Base-by-base conservation (phyloP, 2,113 vertebrate genomes). In the Melanerpes formicivorus region DNA sequence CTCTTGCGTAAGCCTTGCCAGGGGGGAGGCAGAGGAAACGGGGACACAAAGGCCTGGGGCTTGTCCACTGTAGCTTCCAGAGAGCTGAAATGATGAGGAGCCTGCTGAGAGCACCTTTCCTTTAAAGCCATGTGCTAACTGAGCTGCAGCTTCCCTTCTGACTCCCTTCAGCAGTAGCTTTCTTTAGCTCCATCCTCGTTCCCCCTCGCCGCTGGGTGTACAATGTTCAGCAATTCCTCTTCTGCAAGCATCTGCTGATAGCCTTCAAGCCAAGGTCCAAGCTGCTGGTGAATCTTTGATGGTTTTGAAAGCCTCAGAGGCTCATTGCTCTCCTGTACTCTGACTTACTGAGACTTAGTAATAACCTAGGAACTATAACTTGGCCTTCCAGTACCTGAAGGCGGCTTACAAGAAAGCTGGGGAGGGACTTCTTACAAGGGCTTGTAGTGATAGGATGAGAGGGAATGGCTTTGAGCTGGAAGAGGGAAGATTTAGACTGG, bases 251-350 rank as follows among this genome's bases (percentile, higher is more conserved):
- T 14, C 42, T 74, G 27, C 72, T 37, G 52, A 37, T 58, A 32
- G 63, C 30, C 50, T 48, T 14, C 14, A 3, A 22, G 19, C 73
- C 1, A 2, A 27, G 25, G 56, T 34, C 27, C 0, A 2, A 66
- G 27, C 78, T 66, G 44, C 17, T 4, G 8, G 70, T 10, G 15
- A 10, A 64, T 16, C 50, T 19, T 25, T 21, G 54, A 25, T 5
- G 2, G 11, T 25, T 79, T 27, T 5, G 3, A 40, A 34, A 73
- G 70, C 42, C 0, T 0, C 27, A 6, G 32, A 63, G 22, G 22
- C 29, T 19, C 4, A 1, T 60, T 64, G 80, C 34, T 32, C 69
- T 37, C 10, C 3, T 3, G 6, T 32, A 34, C 13, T 22, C 64
- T 74, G 9, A 0, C 40, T 72, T 55, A 50, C 7, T 17, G 3